phyloP scores from a whole-genome alignment of 2,113 vertebrate species.

The Copsychus sechellarum region DNA sequence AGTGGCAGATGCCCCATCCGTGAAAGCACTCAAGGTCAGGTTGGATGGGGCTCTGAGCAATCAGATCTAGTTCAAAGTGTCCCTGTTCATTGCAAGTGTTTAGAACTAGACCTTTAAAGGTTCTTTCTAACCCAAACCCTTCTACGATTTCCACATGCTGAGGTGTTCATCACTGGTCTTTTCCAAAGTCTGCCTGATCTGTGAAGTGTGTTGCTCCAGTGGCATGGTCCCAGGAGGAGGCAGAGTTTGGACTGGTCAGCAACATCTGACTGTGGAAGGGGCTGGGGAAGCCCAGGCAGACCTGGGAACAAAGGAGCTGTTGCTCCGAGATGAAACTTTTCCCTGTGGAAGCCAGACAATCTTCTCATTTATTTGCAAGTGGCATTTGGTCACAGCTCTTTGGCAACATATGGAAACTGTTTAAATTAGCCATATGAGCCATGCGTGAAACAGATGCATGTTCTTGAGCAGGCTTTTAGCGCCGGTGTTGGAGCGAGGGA shows the following conservation, averaged over 20 bases:
- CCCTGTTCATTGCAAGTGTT: neutral
- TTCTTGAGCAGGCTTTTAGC: conserved; percentile 28
- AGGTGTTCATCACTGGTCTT: neutral
- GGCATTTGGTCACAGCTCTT: conserved; percentile 50
- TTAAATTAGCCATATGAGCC: conserved; percentile 4
- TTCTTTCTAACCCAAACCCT: neutral
- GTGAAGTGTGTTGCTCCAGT: neutral
- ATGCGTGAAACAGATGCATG: conserved; percentile 56
- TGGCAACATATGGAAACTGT: conserved; percentile 56
- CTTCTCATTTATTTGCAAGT: conserved; percentile 46
- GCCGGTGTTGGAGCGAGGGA: neutral
- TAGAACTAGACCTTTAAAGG: neutral
- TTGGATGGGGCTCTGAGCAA: neutral
- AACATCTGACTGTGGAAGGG: neutral
- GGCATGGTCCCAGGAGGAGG: neutral
- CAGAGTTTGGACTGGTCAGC: neutral
- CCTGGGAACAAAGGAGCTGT: conserved; percentile 17
- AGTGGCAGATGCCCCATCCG: neutral
- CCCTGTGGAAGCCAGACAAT: conserved; percentile 30
- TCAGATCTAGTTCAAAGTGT: neutral
- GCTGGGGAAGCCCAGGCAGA: neutral
- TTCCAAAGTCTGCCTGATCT: neutral
- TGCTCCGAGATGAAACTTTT: neutral
- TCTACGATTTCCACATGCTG: accelerated
- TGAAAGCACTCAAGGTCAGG: neutral